Evolutionary conservation across 2,888 invertebrate genomes (phyloP).

Genomic region (Omphaloscelis lunosa): DNA sequence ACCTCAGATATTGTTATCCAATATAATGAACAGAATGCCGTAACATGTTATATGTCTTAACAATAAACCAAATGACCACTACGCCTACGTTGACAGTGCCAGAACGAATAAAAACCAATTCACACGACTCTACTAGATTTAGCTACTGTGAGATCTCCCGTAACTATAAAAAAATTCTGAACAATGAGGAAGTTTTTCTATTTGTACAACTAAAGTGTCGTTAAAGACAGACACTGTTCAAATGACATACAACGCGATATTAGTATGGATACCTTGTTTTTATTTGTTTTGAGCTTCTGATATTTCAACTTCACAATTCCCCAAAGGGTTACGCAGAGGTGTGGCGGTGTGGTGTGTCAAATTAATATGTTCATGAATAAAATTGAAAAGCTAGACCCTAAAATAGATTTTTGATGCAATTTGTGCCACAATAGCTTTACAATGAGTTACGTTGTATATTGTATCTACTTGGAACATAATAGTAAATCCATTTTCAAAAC

Average conservation of each 20-base stretch:
- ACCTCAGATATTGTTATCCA: constrained; percentile 50
- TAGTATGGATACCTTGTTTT: not conserved
- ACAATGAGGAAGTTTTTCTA: constrained; percentile 29
- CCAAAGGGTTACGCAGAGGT: too few relatives aligned
- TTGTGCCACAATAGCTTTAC: not conserved
- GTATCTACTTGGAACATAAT: not conserved
- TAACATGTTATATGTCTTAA: constrained; percentile 41
- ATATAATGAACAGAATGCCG: constrained; percentile 44
- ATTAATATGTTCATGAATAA: too few relatives aligned
- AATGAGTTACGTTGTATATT: not conserved
- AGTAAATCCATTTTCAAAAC: not conserved
- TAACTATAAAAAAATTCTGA: constrained; percentile 10
- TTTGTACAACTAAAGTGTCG: constrained; percentile 6
- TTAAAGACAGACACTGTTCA: not conserved
- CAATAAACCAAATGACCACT: constrained; percentile 38
- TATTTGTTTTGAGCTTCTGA: not conserved
- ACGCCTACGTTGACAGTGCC: constrained; percentile 33
- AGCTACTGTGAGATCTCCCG: constrained; percentile 6
- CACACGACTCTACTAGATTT: constrained; percentile 35
- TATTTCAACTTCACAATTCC: not conserved
- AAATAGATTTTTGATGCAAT: not conserved
- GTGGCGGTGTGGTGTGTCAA: too few relatives aligned
- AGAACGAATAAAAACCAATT: constrained; percentile 35
- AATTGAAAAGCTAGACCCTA: not conserved
- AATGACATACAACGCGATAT: not conserved